These are phyloP conservation scores for Coelogynopora nodosa DNA, from an alignment of 2,888 invertebrate species.

Conservation along the genomic window DNA sequence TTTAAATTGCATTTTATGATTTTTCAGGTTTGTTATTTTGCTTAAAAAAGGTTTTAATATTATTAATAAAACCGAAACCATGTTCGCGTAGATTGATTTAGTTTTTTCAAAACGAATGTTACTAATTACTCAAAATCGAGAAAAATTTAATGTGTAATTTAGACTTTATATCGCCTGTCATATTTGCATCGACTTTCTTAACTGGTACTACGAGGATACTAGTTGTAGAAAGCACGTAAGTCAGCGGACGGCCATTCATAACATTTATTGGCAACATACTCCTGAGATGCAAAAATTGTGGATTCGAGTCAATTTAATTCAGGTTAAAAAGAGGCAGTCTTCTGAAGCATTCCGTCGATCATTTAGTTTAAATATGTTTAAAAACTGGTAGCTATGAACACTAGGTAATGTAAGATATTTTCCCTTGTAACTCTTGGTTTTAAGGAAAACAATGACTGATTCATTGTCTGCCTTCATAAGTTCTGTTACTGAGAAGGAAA, in stretches of 20 bases:
- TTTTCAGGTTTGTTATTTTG: too few relatives aligned
- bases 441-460: not conserved
- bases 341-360: not conserved
- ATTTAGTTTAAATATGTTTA: not conserved
- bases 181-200: constrained; percentile 11
- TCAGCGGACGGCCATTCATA: not conserved
- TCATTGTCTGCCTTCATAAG: too few relatives aligned
- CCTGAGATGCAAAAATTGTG: not conserved
- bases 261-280: constrained; percentile 14
- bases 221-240: constrained; percentile 4
- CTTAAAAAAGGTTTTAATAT: too few relatives aligned
- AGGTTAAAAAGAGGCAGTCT: not conserved
- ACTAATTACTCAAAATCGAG: not conserved
- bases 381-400: constrained; percentile 6
- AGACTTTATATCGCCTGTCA: not conserved
- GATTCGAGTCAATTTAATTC: constrained; percentile 3
- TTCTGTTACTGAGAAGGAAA: too few relatives aligned
- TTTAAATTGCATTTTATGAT: too few relatives aligned
- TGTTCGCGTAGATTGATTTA: too few relatives aligned
- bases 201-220: not conserved
- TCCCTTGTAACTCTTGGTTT: not conserved
- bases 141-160: not conserved
- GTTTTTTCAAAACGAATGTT: too few relatives aligned
- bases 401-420: not conserved
- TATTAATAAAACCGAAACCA: too few relatives aligned